Percentiles rank a stretch among this genome's conserved stretches.
Conservation (phyloP, 2,888 invertebrate species). For the Atrina japonica region DNA sequence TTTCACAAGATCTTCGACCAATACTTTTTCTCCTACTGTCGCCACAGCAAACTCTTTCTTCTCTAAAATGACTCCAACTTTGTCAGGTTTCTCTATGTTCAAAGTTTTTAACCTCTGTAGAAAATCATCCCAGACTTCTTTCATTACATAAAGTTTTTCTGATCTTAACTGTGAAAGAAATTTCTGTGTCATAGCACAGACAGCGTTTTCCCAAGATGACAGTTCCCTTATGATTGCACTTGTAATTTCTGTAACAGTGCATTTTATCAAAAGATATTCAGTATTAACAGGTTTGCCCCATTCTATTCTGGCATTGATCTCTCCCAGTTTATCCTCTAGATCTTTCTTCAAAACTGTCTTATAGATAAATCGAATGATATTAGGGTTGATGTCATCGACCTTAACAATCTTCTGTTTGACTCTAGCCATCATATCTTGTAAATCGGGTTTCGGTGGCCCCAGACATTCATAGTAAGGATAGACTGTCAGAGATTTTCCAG, state of each 20-base stretch:
- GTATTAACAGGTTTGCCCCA: background rate
- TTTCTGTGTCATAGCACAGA: background rate
- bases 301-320: background rate
- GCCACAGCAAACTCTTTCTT: conserved; percentile 9
- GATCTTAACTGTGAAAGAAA: background rate
- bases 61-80: conserved; percentile 20
- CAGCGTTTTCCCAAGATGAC: conserved; percentile 24
- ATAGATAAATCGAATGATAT: background rate
- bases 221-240: background rate
- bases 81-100: conserved; percentile 27
- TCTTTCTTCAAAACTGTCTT: background rate
- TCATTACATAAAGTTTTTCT: conserved; percentile 3
- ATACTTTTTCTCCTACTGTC: conserved; percentile 21
- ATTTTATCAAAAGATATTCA: background rate
- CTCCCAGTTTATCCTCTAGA: background rate
- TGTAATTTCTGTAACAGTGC: background rate
- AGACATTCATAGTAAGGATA: conserved; percentile 6
- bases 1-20: conserved; percentile 5
- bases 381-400: conserved; percentile 15
- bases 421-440: too few species aligned
- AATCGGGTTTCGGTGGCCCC: conserved; percentile 19
- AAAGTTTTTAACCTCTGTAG: background rate
- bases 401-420: conserved; percentile 10
- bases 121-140: conserved; percentile 20
- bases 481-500: background rate